A percentile compares a stretch with the other conserved stretches of the same genome.
phyloP scores from a whole-genome alignment of 2,113 vertebrate genomes.

The Phalacrocorax carbo region DNA sequence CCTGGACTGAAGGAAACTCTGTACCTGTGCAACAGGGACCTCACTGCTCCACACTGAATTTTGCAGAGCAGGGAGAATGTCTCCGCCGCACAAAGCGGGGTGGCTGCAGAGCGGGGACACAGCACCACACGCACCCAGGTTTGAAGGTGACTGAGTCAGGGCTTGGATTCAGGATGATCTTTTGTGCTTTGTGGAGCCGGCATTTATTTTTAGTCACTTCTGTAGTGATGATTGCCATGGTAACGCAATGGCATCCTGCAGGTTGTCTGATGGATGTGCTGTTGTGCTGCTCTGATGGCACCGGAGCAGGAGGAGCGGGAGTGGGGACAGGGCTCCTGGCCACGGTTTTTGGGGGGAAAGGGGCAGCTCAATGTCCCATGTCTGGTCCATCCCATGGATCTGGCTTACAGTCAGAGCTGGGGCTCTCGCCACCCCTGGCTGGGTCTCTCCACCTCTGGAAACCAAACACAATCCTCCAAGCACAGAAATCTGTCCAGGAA shows the following conservation, averaged over 20 bases:
- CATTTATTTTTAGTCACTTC: conserved; percentile 4
- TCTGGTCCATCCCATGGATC: background rate
- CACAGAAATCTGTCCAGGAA: background rate
- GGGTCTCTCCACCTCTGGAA: background rate
- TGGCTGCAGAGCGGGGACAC: rapidly evolving
- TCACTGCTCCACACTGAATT: rapidly evolving
- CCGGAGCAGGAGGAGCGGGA: background rate
- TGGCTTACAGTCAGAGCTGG: background rate
- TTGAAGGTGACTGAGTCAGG: background rate
- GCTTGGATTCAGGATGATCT: background rate
- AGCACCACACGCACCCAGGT: rapidly evolving
- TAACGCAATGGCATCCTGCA: background rate
- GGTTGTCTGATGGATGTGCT: background rate
- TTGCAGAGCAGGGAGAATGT: rapidly evolving
- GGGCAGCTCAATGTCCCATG: rapidly evolving
- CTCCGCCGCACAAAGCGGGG: background rate
- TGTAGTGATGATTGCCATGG: conserved; percentile 2
- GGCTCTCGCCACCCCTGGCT: rapidly evolving
- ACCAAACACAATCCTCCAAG: background rate
- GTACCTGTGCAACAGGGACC: background rate
- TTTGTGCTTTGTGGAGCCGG: background rate
- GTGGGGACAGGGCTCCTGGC: background rate
- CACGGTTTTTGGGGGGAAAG: rapidly evolving
- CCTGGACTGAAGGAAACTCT: rapidly evolving
- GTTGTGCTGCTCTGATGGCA: background rate